Percentiles rank a stretch among this genome's conserved stretches.
Conservation (phyloP, 2,113 vertebrate genomes). For the Cryptomyrus ogoouensis region DNA sequence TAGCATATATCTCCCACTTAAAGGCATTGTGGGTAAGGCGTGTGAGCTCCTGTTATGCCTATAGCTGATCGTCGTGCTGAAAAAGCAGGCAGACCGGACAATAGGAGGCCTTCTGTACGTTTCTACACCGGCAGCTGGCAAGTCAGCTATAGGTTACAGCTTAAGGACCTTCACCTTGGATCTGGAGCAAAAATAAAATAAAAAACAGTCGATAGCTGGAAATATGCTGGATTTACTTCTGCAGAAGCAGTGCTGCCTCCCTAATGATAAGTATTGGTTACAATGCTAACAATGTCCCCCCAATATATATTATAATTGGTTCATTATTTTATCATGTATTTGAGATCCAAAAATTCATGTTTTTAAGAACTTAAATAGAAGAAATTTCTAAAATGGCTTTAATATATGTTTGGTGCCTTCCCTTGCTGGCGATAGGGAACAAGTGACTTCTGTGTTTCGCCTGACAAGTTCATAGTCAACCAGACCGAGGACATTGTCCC, state of each 20-base stretch:
- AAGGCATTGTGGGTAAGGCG: not conserved
- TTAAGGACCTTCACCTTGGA: not conserved
- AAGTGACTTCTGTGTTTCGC: conserved; percentile 90
- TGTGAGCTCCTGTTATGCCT: conserved; percentile 25
- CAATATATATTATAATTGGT: not conserved
- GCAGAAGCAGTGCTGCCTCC: not conserved
- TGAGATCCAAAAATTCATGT: not conserved
- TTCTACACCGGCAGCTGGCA: not conserved
- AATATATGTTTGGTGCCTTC: not conserved
- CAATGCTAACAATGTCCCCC: not conserved
- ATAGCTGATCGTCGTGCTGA: conserved; percentile 27
- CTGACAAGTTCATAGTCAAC: conserved; percentile 84
- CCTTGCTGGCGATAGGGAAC: conserved; percentile 65
- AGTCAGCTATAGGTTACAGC: not conserved
- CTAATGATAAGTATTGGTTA: not conserved
- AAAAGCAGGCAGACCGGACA: not conserved
- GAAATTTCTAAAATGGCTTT: not conserved
- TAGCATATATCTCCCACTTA: not conserved
- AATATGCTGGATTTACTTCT: not conserved
- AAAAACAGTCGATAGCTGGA: not conserved
- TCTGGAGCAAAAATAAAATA: not conserved
- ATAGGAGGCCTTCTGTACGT: not conserved
- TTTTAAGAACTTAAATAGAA: not conserved
- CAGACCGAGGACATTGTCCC: conserved; percentile 68
- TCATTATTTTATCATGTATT: not conserved